These are phyloP conservation scores for Erynnis tages DNA, from an alignment of 2,888 invertebrate genomes.

Conservation along the genomic window DNA sequence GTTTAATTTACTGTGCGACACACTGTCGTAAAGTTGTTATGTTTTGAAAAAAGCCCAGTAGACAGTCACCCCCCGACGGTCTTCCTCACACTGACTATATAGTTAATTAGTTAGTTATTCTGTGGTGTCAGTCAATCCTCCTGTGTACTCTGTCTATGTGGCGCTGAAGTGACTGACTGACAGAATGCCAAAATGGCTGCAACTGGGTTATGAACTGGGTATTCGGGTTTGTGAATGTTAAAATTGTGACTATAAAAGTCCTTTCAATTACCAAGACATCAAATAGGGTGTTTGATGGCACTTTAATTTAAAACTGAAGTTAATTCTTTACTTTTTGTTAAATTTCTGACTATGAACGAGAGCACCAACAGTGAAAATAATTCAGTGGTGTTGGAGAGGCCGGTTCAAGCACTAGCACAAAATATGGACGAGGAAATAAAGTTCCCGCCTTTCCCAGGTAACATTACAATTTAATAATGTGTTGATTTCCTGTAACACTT, in stretches of 20 bases:
- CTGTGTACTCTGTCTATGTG: too few relatives aligned
- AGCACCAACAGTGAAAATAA: constrained; percentile 48
- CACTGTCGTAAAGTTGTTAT: too few relatives aligned
- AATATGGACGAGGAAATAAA: constrained; percentile 44
- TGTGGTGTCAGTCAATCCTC: too few relatives aligned
- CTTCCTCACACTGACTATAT: too few relatives aligned
- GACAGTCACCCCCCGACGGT: too few relatives aligned
- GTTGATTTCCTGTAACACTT: too few relatives aligned
- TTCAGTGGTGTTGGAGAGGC: constrained; percentile 59
- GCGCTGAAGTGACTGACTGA: too few relatives aligned
- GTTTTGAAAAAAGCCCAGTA: too few relatives aligned
- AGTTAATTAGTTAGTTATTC: too few relatives aligned
- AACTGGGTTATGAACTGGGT: constrained; percentile 34
- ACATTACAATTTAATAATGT: background rate
- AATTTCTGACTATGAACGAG: constrained; percentile 56
- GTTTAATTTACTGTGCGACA: too few relatives aligned
- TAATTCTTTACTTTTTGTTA: background rate
- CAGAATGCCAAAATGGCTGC: constrained; percentile 62
- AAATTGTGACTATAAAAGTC: constrained; percentile 3
- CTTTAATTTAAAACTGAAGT: background rate
- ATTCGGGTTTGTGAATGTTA: constrained; percentile 33
- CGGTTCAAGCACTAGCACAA: constrained; percentile 45
- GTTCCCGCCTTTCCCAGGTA: constrained; percentile 70
- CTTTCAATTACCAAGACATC: background rate
- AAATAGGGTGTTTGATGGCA: background rate